Evolutionary conservation across 2,888 invertebrate species (phyloP).

Genomic region (Catocala fraxini): DNA sequence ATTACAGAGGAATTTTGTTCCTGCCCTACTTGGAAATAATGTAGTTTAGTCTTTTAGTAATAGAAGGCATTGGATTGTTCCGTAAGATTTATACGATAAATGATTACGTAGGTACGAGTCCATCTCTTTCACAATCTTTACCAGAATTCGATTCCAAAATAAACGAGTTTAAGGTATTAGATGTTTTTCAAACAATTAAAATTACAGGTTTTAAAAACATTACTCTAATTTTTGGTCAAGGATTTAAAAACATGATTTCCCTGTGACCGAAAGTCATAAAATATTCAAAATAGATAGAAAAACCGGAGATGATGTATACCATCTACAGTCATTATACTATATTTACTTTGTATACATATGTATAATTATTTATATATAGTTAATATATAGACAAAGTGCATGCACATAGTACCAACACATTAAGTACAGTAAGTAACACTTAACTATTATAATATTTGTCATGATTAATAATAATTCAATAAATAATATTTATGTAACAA

Average conservation of each 20-base stretch:
- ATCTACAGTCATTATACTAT: slow-evolving; percentile 43
- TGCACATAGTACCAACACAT: slow-evolving; percentile 35
- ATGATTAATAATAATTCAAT: slow-evolving; percentile 34
- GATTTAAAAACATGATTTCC: slow-evolving; percentile 52
- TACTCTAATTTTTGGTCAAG: slow-evolving; percentile 52
- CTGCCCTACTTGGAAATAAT: slow-evolving; percentile 19
- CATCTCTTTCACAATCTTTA: slow-evolving; percentile 7
- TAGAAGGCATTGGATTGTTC: slow-evolving; percentile 40
- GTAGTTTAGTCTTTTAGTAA: slow-evolving; percentile 36
- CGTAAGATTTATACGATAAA: slow-evolving; percentile 25
- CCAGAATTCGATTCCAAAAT: slow-evolving; percentile 3
- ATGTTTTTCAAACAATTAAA: slow-evolving; percentile 30
- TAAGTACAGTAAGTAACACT: slow-evolving; percentile 43
- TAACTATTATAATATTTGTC: slow-evolving; percentile 46
- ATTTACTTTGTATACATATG: slow-evolving; percentile 48
- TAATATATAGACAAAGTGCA: slow-evolving; percentile 42
- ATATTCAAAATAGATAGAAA: slow-evolving; percentile 54
- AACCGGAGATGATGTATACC: slow-evolving; percentile 50
- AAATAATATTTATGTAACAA: slow-evolving; percentile 29
- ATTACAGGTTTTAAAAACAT: slow-evolving; percentile 37
- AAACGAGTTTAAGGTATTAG: slow-evolving; percentile 9
- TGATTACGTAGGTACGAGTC: slow-evolving; percentile 15
- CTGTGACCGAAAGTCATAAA: slow-evolving; percentile 61
- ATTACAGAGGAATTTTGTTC: slow-evolving; percentile 16
- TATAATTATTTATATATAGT: slow-evolving; percentile 41